Evolutionary conservation across 92 coral and sea anemone genomes (phyloP).

Genomic region (Anthopleura xanthogrammica): DNA sequence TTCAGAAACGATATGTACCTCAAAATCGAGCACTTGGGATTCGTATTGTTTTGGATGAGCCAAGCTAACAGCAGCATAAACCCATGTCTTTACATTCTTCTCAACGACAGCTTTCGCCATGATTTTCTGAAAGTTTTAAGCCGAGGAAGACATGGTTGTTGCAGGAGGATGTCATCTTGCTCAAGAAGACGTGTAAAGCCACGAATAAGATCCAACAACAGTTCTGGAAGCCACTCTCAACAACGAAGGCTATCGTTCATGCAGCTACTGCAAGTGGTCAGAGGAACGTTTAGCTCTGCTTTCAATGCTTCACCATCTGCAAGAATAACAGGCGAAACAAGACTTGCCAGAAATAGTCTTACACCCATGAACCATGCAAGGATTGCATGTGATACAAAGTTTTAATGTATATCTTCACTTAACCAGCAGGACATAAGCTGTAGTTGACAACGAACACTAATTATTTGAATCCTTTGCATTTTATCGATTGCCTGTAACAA

Average conservation of each 20-base stretch:
- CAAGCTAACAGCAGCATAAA: slow-evolving; percentile 76
- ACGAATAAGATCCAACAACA: slow-evolving; percentile 12
- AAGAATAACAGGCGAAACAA: slow-evolving; percentile 11
- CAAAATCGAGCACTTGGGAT: slow-evolving; percentile 1
- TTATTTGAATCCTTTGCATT: no score
- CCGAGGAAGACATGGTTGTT: slow-evolving; percentile 1
- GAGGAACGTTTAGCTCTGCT: slow-evolving; percentile 35
- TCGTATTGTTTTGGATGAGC: slow-evolving; percentile 45
- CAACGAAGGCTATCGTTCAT: slow-evolving; percentile 30
- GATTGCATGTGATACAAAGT: slow-evolving; percentile 10
- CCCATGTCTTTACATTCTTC: slow-evolving; percentile 47
- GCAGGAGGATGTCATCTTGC: slow-evolving; percentile 5
- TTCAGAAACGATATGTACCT: slow-evolving; percentile 2
- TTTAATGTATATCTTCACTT: not conserved
- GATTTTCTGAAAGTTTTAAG: slow-evolving; percentile 18
- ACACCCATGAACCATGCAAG: slow-evolving; percentile 11
- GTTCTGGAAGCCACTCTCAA: slow-evolving; percentile 19
- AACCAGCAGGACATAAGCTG: no score
- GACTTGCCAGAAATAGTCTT: slow-evolving; percentile 18
- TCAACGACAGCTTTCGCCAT: slow-evolving; percentile 50
- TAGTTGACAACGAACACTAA: no score
- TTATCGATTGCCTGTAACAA: no score
- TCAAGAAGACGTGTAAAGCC: not conserved
- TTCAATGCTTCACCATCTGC: slow-evolving; percentile 14
- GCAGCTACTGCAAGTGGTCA: slow-evolving; percentile 28